A percentile compares a stretch with the other conserved stretches of the same genome.
phyloP scores from a whole-genome alignment of 2,888 invertebrate species.

The Campopleginae sp. region DNA sequence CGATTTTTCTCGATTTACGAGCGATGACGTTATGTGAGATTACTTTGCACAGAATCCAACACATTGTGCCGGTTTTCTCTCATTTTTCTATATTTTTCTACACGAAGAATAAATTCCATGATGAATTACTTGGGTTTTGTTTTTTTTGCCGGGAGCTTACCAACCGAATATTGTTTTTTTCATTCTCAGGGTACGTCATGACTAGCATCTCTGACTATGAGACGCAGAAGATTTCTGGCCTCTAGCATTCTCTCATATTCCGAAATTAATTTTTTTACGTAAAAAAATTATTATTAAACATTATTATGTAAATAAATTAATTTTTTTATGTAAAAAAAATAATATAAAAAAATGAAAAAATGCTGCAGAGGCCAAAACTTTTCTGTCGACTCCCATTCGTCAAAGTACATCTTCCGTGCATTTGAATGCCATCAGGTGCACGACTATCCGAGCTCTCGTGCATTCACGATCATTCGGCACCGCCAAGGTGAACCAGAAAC shows the following conservation, averaged over 20 bases:
- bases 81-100: neutral
- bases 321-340: neutral
- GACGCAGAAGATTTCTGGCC: too few species aligned
- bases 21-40: conserved; percentile 15
- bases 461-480: conserved; percentile 71
- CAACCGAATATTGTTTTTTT: too few species aligned
- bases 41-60: neutral
- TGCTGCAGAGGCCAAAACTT: too few species aligned
- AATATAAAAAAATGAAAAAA: neutral
- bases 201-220: too few species aligned
- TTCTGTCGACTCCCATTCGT: conserved; percentile 51
- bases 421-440: conserved; percentile 16
- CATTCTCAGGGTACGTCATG: too few species aligned
- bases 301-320: too few species aligned
- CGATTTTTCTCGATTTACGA: conserved; percentile 22
- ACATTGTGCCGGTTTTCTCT: neutral
- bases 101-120: too few species aligned
- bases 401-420: conserved; percentile 27
- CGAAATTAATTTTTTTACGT: too few species aligned
- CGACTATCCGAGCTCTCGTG: conserved; percentile 48
- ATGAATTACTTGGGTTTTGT: too few species aligned
- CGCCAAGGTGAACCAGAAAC: conserved; percentile 81
- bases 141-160: too few species aligned
- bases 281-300: too few species aligned
- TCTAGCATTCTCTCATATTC: too few species aligned